A percentile compares a stretch with the other conserved stretches of the same genome.
phyloP scores from a whole-genome alignment of 2,888 invertebrate genomes.

The Metallyticus violacea region DNA sequence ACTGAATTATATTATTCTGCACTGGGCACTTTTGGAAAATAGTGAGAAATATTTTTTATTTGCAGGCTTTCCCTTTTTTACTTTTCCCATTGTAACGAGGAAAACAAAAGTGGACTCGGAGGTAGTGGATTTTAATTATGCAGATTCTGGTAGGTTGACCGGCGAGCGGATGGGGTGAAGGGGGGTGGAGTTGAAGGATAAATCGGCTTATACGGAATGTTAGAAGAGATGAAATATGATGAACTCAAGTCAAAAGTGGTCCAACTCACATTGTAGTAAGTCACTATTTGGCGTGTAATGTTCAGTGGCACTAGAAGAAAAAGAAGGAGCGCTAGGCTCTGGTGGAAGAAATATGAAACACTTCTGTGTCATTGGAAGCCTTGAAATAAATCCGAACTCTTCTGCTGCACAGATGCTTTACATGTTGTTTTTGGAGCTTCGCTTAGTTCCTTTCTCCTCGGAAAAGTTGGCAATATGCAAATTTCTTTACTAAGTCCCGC shows the following conservation, averaged over 20 bases:
- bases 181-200: not conserved
- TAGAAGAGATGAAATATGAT: not conserved
- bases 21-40: not conserved
- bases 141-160: not conserved
- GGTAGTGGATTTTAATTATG: not conserved
- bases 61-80: not conserved
- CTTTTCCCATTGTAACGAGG: not conserved
- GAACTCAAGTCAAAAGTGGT: not conserved
- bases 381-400: not conserved
- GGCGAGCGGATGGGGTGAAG: too few species aligned
- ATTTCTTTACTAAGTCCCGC: not conserved
- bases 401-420: not conserved
- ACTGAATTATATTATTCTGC: not conserved
- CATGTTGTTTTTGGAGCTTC: not conserved
- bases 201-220: not conserved
- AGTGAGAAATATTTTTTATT: not conserved
- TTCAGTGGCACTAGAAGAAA: not conserved
- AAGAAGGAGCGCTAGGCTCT: not conserved
- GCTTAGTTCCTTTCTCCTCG: not conserved
- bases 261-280: not conserved
- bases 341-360: not conserved
- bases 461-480: not conserved
- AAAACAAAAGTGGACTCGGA: not conserved
- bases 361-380: not conserved
- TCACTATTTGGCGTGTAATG: not conserved